Evolutionary conservation across 2,888 invertebrate species (phyloP), one percentile per base, ranked within the genome.

Genomic region (Parelbella ahira): DNA sequence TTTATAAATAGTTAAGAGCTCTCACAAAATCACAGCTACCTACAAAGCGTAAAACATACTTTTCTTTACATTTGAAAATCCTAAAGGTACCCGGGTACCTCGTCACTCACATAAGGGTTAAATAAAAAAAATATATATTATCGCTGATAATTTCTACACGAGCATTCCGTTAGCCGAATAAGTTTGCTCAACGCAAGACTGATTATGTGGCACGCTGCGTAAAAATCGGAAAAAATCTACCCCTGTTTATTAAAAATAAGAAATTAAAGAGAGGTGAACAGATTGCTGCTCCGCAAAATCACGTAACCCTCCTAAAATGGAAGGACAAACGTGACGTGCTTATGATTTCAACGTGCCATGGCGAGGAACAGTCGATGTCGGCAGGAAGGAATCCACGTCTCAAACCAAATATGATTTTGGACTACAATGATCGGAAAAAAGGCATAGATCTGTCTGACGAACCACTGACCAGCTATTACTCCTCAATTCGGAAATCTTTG

Each of bases 91-190:
- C 15, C 15, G 15, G 15, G 15, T 4, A 15, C 15, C 15, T 15
- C 15, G 15, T 15, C 15, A 15, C 15, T 15, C 15, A 15, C 15
- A 15, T 15, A 15, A 15, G 15, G 15, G 15, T 15, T 15, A 15
- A 15, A n/a, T n/a, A n/a, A n/a, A n/a, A n/a, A n/a, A n/a, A n/a
- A n/a, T n/a, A n/a, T n/a, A n/a, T n/a, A n/a, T n/a, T n/a, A n/a
- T n/a, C n/a, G n/a, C n/a, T n/a, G n/a, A n/a, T n/a, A n/a, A 66
- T 30, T 68, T 56, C 58, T 68, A 54, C 48, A 68, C 45, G 2
- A 56, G 52, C 21, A 21, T 38, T 11, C 19, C 18, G 3, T 21
- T 21, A 21, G 21, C 21, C 2, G 21, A 21, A 10, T 11, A n/a
- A 13, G 2, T 12, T 23, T 11, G 7, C 6, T 6, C 3, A 21